Evolutionary conservation across 2,888 invertebrate species (phyloP), one percentile per base, ranked within the genome.

Genomic region (Heliconius sara): DNA sequence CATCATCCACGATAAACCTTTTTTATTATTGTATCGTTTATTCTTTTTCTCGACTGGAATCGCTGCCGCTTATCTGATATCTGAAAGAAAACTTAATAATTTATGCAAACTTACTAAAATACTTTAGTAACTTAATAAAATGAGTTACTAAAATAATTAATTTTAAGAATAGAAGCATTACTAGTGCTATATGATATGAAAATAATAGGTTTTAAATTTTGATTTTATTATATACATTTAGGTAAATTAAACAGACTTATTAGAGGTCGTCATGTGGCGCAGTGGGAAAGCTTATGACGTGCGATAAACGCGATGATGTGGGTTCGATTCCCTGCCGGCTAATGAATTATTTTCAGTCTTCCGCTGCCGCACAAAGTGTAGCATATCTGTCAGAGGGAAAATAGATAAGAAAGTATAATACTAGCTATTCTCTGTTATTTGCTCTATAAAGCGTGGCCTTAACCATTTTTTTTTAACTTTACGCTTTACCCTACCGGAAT

Each of bases 1-100:
- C 84, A 81, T 84, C 78, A 71, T 52, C 81, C 25, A 79, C 82
- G 83, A 85, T 88, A 87, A 88, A 85, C 83, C 83, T 86, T 85
- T 73, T 70, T 79, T 82, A 75, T 75, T 82, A 80, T 86, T 83
- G 82, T 83, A 82, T 83, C 82, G 74, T 79, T 78, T 77, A 81
- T 77, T 67, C 75, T 78, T 77, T 73, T 71, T 72, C 67, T 60
- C 16, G 75, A 67, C 63, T 76, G 57, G 30, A 47, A 30, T 43
- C 66, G 65, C 66, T 13, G 75, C 19, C 47, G 39, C 9, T 1
- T 39, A 9, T 13, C 5, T 13, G 19, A 57, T n/a, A 57, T 60
- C n/a, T n/a, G 3, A n/a, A 60, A 60, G 60, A 22, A 10, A n/a
- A 22, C 3, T 60, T 60, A 60, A 60, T n/a, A n/a, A 60, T 60